A percentile compares a stretch with the other conserved stretches of the same genome.
Conservation (phyloP, 2,113 vertebrate genomes). For the rabbit (Oryctolagus cuniculus) region mOryCun1.1 NC_091438.1:132408001-132408500, state of each 20-base stretch:
- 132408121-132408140: background rate
- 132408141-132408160: background rate
- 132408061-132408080: background rate
- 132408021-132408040: slow-evolving; percentile 27
- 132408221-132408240: slow-evolving; percentile 28
- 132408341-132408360: background rate
- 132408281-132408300: background rate
- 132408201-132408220: slow-evolving; percentile 1
- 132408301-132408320: slow-evolving; percentile 50
- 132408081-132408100: background rate
- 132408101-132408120: background rate
- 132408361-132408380: slow-evolving; percentile 83
- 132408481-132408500: slow-evolving; percentile 78
- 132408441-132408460: slow-evolving; percentile 88
- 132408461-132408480: slow-evolving; percentile 83
- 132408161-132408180: background rate
- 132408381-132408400: slow-evolving; percentile 84
- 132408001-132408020: slow-evolving; percentile 52
- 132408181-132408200: slow-evolving; percentile 43
- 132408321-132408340: slow-evolving; percentile 30
- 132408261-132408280: background rate
- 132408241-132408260: background rate
- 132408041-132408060: slow-evolving; percentile 18
- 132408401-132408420: slow-evolving; percentile 89
- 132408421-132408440: slow-evolving; percentile 89